Percentiles rank a stretch among this genome's conserved stretches.
phyloP scores from a whole-genome alignment of 2,888 invertebrate genomes.

The Pseudeuparius sepicola region DNA sequence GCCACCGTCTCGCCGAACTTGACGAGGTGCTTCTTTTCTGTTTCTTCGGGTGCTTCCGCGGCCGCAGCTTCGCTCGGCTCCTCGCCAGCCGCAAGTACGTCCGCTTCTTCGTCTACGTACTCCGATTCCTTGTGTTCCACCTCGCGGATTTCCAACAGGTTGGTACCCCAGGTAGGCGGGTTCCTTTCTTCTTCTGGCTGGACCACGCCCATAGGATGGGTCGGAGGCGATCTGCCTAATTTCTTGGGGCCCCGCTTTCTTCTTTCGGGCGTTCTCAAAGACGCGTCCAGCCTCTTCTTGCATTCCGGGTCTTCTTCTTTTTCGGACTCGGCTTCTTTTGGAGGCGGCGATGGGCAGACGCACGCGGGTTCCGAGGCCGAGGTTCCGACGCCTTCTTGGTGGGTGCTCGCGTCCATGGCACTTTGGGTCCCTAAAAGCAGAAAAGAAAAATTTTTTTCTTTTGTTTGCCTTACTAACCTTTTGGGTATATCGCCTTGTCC shows the following conservation, averaged over 20 bases:
- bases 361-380: constrained; percentile 14
- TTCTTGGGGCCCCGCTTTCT: constrained; percentile 18
- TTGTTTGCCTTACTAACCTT: constrained; percentile 22
- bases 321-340: constrained; percentile 12
- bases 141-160: constrained; percentile 31
- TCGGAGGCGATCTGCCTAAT: constrained; percentile 25
- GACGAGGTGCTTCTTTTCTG: neutral
- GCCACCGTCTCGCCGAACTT: too few species aligned
- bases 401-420: constrained; percentile 21
- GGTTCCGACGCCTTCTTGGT: constrained; percentile 7
- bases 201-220: constrained; percentile 27
- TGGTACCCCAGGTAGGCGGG: constrained; percentile 37
- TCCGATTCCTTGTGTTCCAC: constrained; percentile 12
- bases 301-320: constrained; percentile 13
- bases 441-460: constrained; percentile 3
- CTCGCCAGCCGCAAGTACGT: too few species aligned
- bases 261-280: constrained; percentile 15
- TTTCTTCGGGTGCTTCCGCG: neutral
- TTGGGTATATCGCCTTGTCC: constrained; percentile 34
- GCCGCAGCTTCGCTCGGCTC: constrained; percentile 2
- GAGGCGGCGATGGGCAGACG: constrained; percentile 16
- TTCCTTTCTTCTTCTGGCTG: constrained; percentile 26
- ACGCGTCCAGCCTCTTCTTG: constrained; percentile 19
- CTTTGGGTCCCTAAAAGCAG: constrained; percentile 21
- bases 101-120: constrained; percentile 15